Evolutionary conservation across 2,797 vertebrate genomes (phyloP).

Genomic region (Sebastes vulpes): DNA sequence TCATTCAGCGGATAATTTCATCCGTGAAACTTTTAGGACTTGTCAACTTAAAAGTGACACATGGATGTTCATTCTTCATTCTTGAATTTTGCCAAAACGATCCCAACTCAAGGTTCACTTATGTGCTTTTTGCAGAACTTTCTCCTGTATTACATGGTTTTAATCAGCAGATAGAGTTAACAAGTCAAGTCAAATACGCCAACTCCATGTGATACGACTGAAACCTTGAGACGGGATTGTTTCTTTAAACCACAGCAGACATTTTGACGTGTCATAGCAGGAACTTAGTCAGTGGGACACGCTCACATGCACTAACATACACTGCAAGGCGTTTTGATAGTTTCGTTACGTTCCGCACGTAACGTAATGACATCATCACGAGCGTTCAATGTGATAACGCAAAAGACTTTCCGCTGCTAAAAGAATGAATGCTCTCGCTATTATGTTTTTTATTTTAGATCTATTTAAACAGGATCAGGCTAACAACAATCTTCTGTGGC

Average conservation of each 20-base stretch:
- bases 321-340: too few species aligned
- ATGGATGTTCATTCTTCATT: background rate
- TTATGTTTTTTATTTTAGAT: too few species aligned
- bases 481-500: too few species aligned
- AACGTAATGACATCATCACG: too few species aligned
- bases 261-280: background rate
- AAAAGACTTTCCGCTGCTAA: too few species aligned
- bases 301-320: too few species aligned
- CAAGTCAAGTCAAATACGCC: background rate
- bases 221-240: background rate
- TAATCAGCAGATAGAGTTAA: background rate
- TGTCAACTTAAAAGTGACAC: background rate
- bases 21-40: background rate
- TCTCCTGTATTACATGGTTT: background rate
- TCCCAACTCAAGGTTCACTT: background rate
- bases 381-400: too few species aligned
- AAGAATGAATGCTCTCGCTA: too few species aligned
- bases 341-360: too few species aligned
- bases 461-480: too few species aligned
- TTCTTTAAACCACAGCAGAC: background rate
- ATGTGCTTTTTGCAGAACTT: background rate
- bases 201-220: background rate
- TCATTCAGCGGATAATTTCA: background rate
- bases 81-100: background rate
- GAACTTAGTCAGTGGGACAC: background rate